Evolutionary conservation across 2,113 vertebrate species (phyloP).

Genomic region (Bufo bufo): DNA sequence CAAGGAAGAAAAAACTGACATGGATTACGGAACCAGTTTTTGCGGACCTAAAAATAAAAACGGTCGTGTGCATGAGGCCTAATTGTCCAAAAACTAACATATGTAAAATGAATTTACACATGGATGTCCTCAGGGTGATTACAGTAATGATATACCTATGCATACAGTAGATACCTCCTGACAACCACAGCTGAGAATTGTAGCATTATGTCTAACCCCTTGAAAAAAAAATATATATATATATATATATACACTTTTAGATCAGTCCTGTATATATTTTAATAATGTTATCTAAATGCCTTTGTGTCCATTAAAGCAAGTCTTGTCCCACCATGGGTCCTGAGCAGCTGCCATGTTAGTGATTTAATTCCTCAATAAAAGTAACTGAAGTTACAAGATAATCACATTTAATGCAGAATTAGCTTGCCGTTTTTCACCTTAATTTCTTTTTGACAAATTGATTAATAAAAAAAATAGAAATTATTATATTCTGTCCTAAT

Average conservation of each 20-base stretch:
- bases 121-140: too few species aligned
- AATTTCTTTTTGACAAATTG: neutral
- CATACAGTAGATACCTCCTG: too few species aligned
- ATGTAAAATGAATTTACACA: too few species aligned
- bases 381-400: neutral
- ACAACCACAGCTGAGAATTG: too few species aligned
- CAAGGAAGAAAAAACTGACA: too few species aligned
- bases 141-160: too few species aligned
- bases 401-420: neutral
- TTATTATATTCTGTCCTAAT: neutral
- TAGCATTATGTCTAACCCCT: too few species aligned
- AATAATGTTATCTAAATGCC: neutral
- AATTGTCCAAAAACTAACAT: too few species aligned
- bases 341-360: neutral
- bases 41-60: too few species aligned
- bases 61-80: too few species aligned
- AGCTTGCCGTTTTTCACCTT: neutral
- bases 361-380: neutral
- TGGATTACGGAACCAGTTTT: too few species aligned
- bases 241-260: neutral
- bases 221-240: too few species aligned
- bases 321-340: neutral
- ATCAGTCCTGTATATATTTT: neutral
- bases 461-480: neutral
- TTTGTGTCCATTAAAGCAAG: neutral